phyloP scores from a whole-genome alignment of 2,797 vertebrate species.

The Lutra lutra region DNA sequence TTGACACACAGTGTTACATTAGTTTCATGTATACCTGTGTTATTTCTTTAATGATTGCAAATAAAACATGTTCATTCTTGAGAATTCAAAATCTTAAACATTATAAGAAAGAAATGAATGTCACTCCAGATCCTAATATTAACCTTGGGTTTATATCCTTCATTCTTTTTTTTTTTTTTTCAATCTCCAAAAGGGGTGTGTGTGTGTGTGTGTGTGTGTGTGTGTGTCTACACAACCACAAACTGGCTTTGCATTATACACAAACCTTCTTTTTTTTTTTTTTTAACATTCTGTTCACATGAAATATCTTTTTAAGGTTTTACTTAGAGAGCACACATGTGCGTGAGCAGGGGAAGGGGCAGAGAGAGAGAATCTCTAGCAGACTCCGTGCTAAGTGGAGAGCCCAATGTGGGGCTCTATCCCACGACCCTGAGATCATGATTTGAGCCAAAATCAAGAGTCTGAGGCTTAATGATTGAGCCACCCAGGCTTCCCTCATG shows the following conservation, averaged over 20 bases:
- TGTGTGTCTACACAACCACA: no score
- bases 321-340: no score
- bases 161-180: background rate
- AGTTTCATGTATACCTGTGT: background rate
- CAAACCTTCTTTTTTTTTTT: background rate
- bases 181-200: background rate
- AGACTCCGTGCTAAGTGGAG: no score
- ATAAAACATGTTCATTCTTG: background rate
- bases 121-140: background rate
- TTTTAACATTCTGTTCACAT: background rate
- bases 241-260: background rate
- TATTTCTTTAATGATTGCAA: background rate
- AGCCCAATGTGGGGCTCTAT: no score
- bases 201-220: background rate
- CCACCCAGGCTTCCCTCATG: no score
- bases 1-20: background rate
- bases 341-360: no score
- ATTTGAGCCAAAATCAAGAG: no score
- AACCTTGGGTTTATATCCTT: background rate
- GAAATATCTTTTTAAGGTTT: background rate
- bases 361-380: no score
- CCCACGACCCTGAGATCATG: no score
- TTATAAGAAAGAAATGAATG: background rate
- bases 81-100: constrained; percentile 11
- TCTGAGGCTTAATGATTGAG: no score